Conservation (phyloP, 2,888 invertebrate genomes). For the Lochmaea crataegi region DNA sequence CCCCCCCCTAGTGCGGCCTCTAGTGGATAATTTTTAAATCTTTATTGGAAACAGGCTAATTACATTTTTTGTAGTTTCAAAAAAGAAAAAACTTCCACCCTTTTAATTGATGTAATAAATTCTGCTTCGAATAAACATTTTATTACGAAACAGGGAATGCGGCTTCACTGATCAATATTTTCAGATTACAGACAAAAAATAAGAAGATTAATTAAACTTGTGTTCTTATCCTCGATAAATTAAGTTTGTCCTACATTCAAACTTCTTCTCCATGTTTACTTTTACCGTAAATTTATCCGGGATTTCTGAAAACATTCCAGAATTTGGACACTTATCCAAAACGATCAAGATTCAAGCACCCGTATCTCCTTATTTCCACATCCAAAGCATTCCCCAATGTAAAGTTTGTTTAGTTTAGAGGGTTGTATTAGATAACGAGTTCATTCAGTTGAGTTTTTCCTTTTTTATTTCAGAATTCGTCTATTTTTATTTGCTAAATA, state of each 20-base stretch:
- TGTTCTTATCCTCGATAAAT: neutral
- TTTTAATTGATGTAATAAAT: no score
- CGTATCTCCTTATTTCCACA: neutral
- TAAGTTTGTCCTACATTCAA: neutral
- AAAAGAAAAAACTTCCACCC: no score
- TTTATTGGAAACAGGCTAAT: no score
- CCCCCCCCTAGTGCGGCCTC: no score
- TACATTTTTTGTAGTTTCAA: no score
- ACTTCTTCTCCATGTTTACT: neutral
- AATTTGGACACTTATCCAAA: neutral
- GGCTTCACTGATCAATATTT: no score
- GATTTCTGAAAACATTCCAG: neutral
- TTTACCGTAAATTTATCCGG: neutral
- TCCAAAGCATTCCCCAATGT: neutral
- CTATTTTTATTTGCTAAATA: neutral
- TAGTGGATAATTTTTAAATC: no score
- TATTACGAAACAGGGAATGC: no score
- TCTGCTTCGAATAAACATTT: no score
- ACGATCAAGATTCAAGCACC: neutral
- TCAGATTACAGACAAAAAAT: no score
- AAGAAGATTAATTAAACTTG: no score
- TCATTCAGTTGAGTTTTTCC: no score
- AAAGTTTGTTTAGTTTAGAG: neutral
- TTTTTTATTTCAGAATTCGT: neutral
- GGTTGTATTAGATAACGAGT: neutral